phyloP scores from a whole-genome alignment of 2,113 vertebrate species.

The Ailurus styani region DNA sequence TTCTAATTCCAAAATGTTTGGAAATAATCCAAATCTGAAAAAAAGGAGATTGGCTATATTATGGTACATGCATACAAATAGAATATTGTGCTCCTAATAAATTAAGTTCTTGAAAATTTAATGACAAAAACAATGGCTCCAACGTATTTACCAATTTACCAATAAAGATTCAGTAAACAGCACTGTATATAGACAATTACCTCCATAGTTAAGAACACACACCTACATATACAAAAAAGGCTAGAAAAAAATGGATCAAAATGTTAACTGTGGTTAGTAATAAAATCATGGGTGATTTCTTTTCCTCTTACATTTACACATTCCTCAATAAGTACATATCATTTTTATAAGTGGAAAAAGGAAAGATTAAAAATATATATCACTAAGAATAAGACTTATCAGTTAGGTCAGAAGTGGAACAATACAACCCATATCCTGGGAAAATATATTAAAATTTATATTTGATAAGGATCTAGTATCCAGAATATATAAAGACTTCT shows the following conservation, averaged over 20 bases:
- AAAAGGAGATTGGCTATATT: background rate
- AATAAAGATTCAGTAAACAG: background rate
- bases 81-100: background rate
- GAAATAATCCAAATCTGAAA: background rate
- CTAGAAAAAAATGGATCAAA: background rate
- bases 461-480: background rate
- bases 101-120: background rate
- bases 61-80: background rate
- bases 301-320: background rate
- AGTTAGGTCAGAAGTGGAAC: background rate
- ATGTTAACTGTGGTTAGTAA: background rate
- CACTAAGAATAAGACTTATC: background rate
- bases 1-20: background rate
- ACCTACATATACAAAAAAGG: background rate
- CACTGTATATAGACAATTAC: background rate
- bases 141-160: background rate
- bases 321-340: background rate
- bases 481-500: background rate
- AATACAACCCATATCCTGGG: background rate
- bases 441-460: background rate
- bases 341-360: background rate
- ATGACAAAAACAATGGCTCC: background rate
- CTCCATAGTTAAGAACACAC: background rate
- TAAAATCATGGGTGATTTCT: background rate
- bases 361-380: background rate